A percentile compares a stretch with the other conserved stretches of the same genome.
Conservation (phyloP, 1,140 invertebrate species). For the Pinna nobilis region DNA sequence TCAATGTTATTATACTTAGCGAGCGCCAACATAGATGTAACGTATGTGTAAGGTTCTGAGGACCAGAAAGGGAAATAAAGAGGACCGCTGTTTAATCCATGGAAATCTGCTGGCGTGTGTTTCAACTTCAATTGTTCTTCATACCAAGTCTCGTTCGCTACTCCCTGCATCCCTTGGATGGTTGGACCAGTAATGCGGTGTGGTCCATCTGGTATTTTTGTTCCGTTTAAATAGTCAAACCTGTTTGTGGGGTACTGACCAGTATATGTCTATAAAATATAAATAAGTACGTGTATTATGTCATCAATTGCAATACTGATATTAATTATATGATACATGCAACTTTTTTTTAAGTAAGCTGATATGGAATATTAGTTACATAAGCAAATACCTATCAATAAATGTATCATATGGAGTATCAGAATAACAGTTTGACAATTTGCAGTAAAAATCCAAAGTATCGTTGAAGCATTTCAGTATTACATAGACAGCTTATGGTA, state of each 20-base stretch:
- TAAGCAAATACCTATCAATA: no score
- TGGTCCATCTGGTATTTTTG: slow-evolving; percentile 16
- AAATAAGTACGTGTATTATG: no score
- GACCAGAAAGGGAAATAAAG: slow-evolving; percentile 61
- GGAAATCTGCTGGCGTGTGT: slow-evolving; percentile 51
- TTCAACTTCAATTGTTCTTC: slow-evolving; percentile 26
- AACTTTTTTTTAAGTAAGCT: neutral
- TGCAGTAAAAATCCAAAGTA: no score
- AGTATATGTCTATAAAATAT: slow-evolving; percentile 39
- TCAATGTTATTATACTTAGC: slow-evolving; percentile 55
- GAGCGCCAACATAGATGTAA: slow-evolving; percentile 54
- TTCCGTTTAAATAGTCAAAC: slow-evolving; percentile 50
- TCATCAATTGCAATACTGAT: neutral
- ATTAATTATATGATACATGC: neutral
- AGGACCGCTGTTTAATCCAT: slow-evolving; percentile 57
- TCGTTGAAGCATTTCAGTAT: no score
- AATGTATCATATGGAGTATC: no score
- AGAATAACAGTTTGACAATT: no score
- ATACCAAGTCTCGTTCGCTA: slow-evolving; percentile 40
- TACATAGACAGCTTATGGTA: no score
- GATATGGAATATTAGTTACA: no score
- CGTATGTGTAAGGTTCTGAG: slow-evolving; percentile 60
- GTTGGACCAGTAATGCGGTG: neutral
- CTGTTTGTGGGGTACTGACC: slow-evolving; percentile 53
- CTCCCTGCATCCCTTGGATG: slow-evolving; percentile 48